Base-by-base conservation (phyloP, 2,888 invertebrate genomes). In the Sesamia inferens region DNA sequence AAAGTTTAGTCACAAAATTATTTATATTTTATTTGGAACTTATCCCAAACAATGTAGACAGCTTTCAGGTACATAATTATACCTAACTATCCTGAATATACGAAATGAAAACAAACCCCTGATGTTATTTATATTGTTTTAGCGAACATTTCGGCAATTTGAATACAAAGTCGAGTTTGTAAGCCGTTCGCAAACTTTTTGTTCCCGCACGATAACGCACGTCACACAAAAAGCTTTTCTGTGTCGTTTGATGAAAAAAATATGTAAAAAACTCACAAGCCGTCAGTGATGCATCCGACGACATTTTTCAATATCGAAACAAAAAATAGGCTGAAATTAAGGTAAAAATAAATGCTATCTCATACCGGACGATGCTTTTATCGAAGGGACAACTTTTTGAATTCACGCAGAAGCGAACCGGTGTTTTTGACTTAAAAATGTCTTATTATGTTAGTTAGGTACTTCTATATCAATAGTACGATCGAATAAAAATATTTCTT, bases 201-300 rank as follows among this genome's bases (percentile, higher is more conserved):
- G 83, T 82, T 87, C 90, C 88, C 88, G 87, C 87, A 85, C 92
- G 96, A 95, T 96, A 96, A 95, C 92, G 90, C 90, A 83, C 91
- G 93, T 91, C 93, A 90, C 91, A 92, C 94, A 95, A 95, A 96
- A 93, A 96, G 96, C 96, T 93, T 96, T 96, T 95, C 95, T 93
- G 95, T 96, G 96, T 96, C 93, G 88, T 89, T 89, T 88, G 86
- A 85, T 84, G 88, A 89, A 90, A 90, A 92, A 92, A 90, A 91
- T 89, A 90, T 81, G 67, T 86, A 90, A 90, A 91, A 88, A 87
- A 84, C 69, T 44, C 72, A 82, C 89, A 79, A 80, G 88, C 89
- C 84, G 88, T 88, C 91, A 91, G 92, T 93, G 93, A 93, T 93
- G 92, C 93, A 91, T 87, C 89, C 91, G 91, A 90, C 89, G 92